These are phyloP conservation scores for Chelon auratus DNA, from an alignment of 2,797 vertebrate genomes.

Conservation along the genomic window DNA sequence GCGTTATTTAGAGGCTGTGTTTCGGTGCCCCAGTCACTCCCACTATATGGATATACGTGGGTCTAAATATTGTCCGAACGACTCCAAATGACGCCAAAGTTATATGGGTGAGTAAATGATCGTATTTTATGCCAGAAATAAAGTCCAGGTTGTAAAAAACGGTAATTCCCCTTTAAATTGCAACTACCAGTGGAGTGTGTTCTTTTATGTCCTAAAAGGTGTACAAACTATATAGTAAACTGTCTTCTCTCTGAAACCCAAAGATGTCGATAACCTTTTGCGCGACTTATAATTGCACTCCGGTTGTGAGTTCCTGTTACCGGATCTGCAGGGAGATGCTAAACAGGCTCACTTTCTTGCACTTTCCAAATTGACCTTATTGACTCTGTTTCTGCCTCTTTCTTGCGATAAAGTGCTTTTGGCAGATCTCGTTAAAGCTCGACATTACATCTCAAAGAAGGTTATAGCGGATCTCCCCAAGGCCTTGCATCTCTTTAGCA, in stretches of 20 bases:
- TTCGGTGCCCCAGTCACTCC: too few species aligned
- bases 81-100: too few species aligned
- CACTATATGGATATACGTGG: too few species aligned
- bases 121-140: too few species aligned
- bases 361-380: conserved; percentile 69
- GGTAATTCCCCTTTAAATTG: too few species aligned
- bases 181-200: not conserved
- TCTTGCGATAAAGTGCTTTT: conserved; percentile 72
- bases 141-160: too few species aligned
- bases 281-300: conserved; percentile 46
- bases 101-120: too few species aligned
- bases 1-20: too few species aligned
- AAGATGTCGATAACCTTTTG: conserved; percentile 25
- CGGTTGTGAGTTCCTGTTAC: conserved; percentile 32
- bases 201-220: not conserved
- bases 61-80: too few species aligned
- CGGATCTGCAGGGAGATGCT: conserved; percentile 48
- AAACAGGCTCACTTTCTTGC: conserved; percentile 46
- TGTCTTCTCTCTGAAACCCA: conserved; percentile 24
- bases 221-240: conserved; percentile 3
- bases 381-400: conserved; percentile 68
- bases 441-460: conserved; percentile 65
- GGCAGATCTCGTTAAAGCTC: conserved; percentile 76
- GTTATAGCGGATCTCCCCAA: conserved; percentile 59
- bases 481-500: conserved; percentile 62